Base-by-base conservation (phyloP, 2,888 invertebrate species). In the Galerucella calmariensis region DNA sequence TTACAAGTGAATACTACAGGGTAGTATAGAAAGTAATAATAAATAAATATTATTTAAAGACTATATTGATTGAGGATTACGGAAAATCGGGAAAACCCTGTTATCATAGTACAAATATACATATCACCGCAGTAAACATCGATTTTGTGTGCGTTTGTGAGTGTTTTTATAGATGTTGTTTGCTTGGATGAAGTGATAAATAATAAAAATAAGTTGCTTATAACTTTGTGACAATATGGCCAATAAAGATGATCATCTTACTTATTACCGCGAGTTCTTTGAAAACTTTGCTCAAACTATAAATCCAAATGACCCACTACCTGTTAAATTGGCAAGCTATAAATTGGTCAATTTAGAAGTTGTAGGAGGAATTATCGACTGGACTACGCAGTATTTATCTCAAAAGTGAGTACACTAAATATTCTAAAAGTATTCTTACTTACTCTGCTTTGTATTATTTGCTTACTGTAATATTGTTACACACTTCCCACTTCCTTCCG, bases 341-440 rank as follows among this genome's bases (percentile, higher is more conserved):
- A 91, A 92, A 78, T 90, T 94, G 81, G 90, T 91, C 61, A 92
- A 92, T 81, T 87, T 89, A 11, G 95, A 95, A 88, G 88, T 94
- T 75, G 89, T 91, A 81, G 94, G 94, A 65, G 94, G 94, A 86
- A 91, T 94, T 77, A 90, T 94, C 74, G 92, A 93, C 87, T 94
- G 94, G 92, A 92, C 91, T 67, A 90, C 93, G 72, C 93, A 94
- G 86, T 94, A 94, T 88, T 89, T 95, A 83, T 91, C 91, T 81
- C 92, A 92, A 87, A 93, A 92, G 95, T 94, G 89, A 92, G 92
- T 90, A 75, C 72, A 68, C 61, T 56, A 58, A 11, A 24, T 27
- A 58, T 59, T 68, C 46, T 73, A 14, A 67, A 41, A n/a, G 41
- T 46, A 56, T 24, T 44, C 11, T 56, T 44, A 58, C 51, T 73